phyloP scores from a whole-genome alignment of 2,888 invertebrate species.

The Drosophila dives region DNA sequence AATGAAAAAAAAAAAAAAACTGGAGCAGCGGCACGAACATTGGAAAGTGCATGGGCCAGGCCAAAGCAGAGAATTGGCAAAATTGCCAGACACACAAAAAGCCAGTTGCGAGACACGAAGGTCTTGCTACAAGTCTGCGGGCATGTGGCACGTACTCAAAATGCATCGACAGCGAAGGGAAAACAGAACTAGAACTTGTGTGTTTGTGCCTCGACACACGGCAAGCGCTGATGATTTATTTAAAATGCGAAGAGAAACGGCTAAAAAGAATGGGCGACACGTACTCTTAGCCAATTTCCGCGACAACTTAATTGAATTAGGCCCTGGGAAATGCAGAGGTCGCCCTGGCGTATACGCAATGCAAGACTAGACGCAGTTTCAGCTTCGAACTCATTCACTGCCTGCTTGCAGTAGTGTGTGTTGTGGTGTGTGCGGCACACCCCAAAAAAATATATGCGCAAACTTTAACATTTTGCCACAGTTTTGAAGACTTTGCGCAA shows the following conservation, averaged over 20 bases:
- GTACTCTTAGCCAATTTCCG: conserved; percentile 66
- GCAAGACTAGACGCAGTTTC: conserved; percentile 1
- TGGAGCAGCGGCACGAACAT: conserved; percentile 75
- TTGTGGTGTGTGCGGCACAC: conserved; percentile 23
- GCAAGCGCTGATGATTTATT: conserved; percentile 81
- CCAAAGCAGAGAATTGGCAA: conserved; percentile 40
- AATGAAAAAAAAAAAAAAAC: conserved; percentile 45
- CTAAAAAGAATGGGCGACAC: conserved; percentile 55
- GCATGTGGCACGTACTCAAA: conserved; percentile 62
- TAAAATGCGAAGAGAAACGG: conserved; percentile 76
- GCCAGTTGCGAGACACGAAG: conserved; percentile 38
- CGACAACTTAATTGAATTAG: conserved; percentile 76
- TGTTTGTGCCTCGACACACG: conserved; percentile 25
- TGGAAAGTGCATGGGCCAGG: conserved; percentile 57
- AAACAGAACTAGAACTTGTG: conserved; percentile 26
- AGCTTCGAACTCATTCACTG: conserved; percentile 22
- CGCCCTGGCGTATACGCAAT: conserved; percentile 65
- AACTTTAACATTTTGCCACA: conserved; percentile 71
- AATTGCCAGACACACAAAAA: conserved; percentile 56
- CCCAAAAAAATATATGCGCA: conserved; percentile 18
- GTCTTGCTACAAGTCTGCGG: conserved; percentile 35
- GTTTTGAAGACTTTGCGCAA: conserved; percentile 53
- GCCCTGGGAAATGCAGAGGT: conserved; percentile 44
- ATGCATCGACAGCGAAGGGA: conserved; percentile 67
- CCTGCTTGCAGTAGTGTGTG: conserved; percentile 22